Conservation (phyloP, 2,113 vertebrate species). For the Oncorhynchus kisutch region DNA sequence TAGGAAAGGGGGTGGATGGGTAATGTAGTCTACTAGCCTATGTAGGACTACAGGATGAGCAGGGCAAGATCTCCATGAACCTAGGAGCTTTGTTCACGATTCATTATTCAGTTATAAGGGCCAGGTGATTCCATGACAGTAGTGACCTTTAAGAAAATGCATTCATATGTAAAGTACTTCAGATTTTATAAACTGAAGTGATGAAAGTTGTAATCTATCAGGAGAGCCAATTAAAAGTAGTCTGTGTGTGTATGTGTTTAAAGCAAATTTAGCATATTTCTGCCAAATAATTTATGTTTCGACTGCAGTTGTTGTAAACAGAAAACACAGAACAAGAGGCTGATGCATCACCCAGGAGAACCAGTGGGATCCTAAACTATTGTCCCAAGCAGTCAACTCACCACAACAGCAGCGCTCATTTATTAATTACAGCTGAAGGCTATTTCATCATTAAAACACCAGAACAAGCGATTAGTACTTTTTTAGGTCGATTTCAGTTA, state of each 20-base stretch:
- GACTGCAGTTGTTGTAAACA: no score
- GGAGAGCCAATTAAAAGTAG: no score
- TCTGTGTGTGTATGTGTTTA: no score
- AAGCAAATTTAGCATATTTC: no score
- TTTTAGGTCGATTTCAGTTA: not conserved
- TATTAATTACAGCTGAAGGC: not conserved
- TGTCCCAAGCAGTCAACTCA: not conserved
- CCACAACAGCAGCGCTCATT: not conserved
- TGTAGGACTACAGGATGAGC: not conserved
- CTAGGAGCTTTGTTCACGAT: not conserved
- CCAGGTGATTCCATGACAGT: not conserved
- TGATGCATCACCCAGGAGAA: no score
- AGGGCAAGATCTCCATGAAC: not conserved
- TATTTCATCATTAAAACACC: slow-evolving; percentile 12
- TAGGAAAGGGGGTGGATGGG: not conserved
- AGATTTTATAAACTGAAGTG: no score
- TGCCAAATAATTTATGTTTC: no score
- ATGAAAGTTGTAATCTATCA: no score
- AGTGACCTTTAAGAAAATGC: no score
- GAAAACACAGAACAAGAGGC: no score
- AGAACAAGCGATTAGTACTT: not conserved
- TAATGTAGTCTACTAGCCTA: not conserved
- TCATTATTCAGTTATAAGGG: not conserved
- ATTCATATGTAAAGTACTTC: no score
- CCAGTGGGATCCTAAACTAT: not conserved